These are phyloP conservation scores for Patella caerulea DNA, from an alignment of 2,888 invertebrate genomes.

Conservation along the genomic window DNA sequence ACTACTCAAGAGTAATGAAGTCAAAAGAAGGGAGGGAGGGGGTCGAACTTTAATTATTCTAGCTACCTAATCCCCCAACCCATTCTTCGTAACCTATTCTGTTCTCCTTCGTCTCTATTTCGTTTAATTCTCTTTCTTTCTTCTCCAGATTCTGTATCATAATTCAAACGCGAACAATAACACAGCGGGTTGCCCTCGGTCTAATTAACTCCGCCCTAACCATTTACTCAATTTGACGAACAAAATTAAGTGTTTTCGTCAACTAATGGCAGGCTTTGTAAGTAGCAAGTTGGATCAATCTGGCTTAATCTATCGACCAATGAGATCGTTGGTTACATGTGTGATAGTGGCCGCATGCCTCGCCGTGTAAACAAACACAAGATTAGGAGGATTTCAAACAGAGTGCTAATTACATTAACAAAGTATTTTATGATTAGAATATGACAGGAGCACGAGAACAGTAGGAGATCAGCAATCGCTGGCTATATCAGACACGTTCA, in stretches of 20 bases:
- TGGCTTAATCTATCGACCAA: conserved; percentile 12
- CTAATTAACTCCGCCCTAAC: conserved; percentile 26
- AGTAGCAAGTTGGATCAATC: neutral
- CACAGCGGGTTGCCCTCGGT: neutral
- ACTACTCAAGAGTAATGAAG: neutral
- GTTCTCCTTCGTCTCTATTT: neutral
- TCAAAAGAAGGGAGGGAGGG: conserved; percentile 4
- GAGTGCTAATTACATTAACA: conserved; percentile 26
- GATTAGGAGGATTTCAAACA: conserved; percentile 23
- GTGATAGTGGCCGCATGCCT: conserved; percentile 9
- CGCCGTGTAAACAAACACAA: conserved; percentile 19
- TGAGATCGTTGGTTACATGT: conserved; percentile 6
- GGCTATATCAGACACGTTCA: too few relatives aligned
- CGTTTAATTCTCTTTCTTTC: neutral
- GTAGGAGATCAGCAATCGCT: neutral
- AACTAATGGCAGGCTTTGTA: neutral
- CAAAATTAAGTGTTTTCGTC: conserved; percentile 5
- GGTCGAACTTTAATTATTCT: neutral
- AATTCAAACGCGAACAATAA: neutral
- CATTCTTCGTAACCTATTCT: neutral
- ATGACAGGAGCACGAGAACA: conserved; percentile 4
- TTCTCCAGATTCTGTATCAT: neutral
- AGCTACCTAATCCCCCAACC: neutral
- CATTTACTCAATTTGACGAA: neutral
- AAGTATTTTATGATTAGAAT: conserved; percentile 23